A percentile compares a stretch with the other conserved stretches of the same genome.
These are phyloP conservation scores for Tylochromis polylepis DNA, from an alignment of 2,113 vertebrate genomes.

Conservation along the genomic window DNA sequence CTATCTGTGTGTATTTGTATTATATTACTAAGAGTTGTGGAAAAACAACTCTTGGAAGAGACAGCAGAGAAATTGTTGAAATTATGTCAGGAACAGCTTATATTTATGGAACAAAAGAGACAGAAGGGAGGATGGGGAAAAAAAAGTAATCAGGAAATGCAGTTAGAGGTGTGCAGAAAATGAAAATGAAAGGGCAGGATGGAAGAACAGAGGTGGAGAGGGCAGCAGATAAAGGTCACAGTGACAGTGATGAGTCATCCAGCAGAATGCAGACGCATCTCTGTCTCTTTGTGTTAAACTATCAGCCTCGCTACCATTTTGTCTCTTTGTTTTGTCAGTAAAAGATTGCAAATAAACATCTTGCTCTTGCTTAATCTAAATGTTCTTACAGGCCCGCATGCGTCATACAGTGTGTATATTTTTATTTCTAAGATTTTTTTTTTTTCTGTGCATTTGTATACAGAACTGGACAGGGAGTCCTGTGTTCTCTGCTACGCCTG, in stretches of 20 bases:
- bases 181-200: neutral
- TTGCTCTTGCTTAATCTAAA: neutral
- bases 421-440: neutral
- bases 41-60: neutral
- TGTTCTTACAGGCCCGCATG: neutral
- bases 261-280: slow-evolving; percentile 8
- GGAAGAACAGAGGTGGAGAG: slow-evolving; percentile 21
- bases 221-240: slow-evolving; percentile 51
- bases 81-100: neutral
- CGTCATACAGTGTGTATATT: neutral
- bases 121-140: neutral
- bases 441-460: neutral
- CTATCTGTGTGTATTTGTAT: neutral
- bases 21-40: neutral
- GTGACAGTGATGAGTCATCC: slow-evolving; percentile 56
- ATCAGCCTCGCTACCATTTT: slow-evolving; percentile 15
- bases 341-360: neutral
- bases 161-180: slow-evolving; percentile 17
- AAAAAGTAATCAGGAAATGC: neutral
- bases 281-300: neutral
- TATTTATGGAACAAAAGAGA: neutral
- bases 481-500: neutral
- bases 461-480: neutral
- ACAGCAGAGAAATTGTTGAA: neutral
- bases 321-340: slow-evolving; percentile 26